Evolutionary conservation across 1,140 invertebrate genomes (phyloP).

Genomic region (Drosophila ercepeae): DNA sequence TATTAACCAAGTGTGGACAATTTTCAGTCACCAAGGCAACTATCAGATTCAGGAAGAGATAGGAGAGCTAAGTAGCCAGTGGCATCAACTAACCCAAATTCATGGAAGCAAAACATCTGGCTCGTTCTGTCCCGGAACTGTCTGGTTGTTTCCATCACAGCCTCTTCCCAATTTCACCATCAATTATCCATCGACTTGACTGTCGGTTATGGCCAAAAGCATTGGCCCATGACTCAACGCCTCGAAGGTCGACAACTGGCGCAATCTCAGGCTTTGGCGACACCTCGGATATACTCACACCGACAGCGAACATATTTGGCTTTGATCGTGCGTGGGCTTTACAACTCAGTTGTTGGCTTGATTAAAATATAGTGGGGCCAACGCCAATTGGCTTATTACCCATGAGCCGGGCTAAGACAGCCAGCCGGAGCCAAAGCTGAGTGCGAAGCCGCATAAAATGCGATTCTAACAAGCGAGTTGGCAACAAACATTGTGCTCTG

Average conservation of each 20-base stretch:
- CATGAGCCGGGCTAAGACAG: conserved; percentile 55
- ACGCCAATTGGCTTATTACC: conserved; percentile 79
- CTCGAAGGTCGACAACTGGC: conserved; percentile 70
- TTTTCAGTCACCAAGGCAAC: conserved; percentile 3
- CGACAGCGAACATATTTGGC: conserved; percentile 64
- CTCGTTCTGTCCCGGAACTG: neutral
- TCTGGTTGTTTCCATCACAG: conserved; percentile 2
- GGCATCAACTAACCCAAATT: neutral
- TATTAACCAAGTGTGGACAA: conserved; percentile 21
- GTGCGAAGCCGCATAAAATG: conserved; percentile 39
- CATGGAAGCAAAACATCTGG: neutral
- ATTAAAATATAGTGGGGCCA: conserved; percentile 69
- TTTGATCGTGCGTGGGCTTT: conserved; percentile 73
- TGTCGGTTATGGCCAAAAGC: conserved; percentile 44
- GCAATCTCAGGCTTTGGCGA: conserved; percentile 64
- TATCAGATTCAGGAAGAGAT: conserved; percentile 6
- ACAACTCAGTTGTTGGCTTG: conserved; percentile 57
- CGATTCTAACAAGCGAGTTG: conserved; percentile 67
- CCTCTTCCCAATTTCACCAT: conserved; percentile 29
- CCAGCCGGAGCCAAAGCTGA: conserved; percentile 20
- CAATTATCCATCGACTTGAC: conserved; percentile 21
- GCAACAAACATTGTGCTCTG: conserved; percentile 47
- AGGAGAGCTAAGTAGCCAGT: neutral
- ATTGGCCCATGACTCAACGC: conserved; percentile 56
- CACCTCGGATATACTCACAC: conserved; percentile 44